These are phyloP conservation scores for Syrrhaptes paradoxus DNA, from an alignment of 2,113 vertebrate genomes.

Conservation along the genomic window DNA sequence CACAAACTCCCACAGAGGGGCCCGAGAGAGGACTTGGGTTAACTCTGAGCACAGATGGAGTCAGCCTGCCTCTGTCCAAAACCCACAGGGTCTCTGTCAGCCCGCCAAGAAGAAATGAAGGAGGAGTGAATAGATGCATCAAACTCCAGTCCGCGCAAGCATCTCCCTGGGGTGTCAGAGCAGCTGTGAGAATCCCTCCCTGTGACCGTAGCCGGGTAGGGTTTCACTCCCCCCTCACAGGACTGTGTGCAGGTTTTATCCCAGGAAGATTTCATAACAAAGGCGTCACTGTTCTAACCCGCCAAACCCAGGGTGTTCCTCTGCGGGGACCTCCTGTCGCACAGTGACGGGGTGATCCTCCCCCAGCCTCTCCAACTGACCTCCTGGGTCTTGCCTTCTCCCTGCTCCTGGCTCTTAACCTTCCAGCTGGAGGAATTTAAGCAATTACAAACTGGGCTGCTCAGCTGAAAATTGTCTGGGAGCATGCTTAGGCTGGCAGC, in stretches of 20 bases:
- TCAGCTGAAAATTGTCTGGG: slow-evolving; percentile 20
- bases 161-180: background rate
- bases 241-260: background rate
- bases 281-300: background rate
- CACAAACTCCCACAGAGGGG: background rate
- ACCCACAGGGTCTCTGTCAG: background rate
- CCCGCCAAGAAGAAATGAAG: background rate
- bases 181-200: background rate
- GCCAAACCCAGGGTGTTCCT: background rate
- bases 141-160: background rate
- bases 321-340: background rate
- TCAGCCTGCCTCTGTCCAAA: background rate
- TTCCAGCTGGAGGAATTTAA: background rate
- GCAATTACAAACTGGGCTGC: background rate
- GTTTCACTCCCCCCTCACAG: background rate
- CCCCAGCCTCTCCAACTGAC: background rate
- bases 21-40: background rate
- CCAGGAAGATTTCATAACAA: background rate
- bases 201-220: rapidly evolving
- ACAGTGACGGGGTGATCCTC: background rate
- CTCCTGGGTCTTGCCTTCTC: background rate
- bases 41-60: background rate
- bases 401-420: background rate
- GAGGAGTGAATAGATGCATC: background rate
- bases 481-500: background rate